These are phyloP conservation scores for Tylochromis polylepis DNA, from an alignment of 2,113 vertebrate genomes.

Conservation along the genomic window DNA sequence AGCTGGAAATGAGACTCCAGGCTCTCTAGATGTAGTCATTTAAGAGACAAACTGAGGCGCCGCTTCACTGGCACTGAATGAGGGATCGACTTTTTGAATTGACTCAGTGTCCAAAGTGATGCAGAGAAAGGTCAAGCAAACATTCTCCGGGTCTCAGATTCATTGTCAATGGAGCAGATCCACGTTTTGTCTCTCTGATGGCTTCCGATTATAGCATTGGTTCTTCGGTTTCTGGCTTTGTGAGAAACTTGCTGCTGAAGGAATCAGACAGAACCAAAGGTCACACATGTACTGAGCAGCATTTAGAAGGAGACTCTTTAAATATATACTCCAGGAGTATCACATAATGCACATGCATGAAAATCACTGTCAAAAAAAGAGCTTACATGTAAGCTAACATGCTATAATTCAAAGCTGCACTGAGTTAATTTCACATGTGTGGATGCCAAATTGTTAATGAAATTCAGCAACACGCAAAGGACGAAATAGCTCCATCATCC, in stretches of 20 bases:
- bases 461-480: constrained; percentile 69
- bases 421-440: constrained; percentile 26
- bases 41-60: constrained; percentile 21
- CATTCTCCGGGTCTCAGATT: constrained; percentile 51
- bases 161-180: constrained; percentile 46
- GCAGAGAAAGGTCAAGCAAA: constrained; percentile 49
- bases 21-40: constrained; percentile 7
- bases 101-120: constrained; percentile 26
- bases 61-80: constrained; percentile 52
- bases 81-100: not conserved
- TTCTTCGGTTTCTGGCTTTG: constrained; percentile 42
- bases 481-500: constrained; percentile 60
- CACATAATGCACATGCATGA: not conserved
- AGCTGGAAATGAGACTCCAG: constrained; percentile 35
- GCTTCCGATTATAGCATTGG: constrained; percentile 13
- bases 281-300: not conserved
- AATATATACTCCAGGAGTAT: not conserved
- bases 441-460: constrained; percentile 55
- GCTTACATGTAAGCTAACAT: not conserved
- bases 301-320: not conserved
- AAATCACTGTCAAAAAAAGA: not conserved
- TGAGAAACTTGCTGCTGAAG: not conserved
- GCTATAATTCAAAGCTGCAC: not conserved
- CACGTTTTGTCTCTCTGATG: constrained; percentile 29
- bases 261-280: not conserved